A percentile compares a stretch with the other conserved stretches of the same genome.
phyloP scores from a whole-genome alignment of 2,888 invertebrate species.

The Athalia circularis region DNA sequence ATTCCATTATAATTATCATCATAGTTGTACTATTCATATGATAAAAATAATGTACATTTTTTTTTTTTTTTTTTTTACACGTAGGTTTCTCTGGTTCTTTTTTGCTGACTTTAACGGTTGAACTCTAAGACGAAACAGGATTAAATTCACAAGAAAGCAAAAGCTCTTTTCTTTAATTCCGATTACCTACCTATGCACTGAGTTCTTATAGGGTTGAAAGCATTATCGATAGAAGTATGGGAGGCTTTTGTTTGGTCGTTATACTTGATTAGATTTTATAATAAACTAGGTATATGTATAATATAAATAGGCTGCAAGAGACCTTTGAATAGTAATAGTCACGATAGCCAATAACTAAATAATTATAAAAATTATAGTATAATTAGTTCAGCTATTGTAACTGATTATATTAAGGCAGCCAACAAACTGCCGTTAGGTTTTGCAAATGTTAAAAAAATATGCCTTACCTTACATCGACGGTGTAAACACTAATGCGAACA shows the following conservation, averaged over 20 bases:
- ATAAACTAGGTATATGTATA: conserved; percentile 55
- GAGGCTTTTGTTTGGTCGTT: background rate
- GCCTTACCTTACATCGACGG: conserved; percentile 65
- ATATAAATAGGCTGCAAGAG: conserved; percentile 38
- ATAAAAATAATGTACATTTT: background rate
- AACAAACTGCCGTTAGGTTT: conserved; percentile 38
- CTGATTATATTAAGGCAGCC: conserved; percentile 53
- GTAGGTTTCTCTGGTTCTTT: too few relatives aligned
- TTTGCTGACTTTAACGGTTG: too few relatives aligned
- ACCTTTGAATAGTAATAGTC: conserved; percentile 55
- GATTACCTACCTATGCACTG: too few relatives aligned
- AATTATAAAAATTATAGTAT: conserved; percentile 2
- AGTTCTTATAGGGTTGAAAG: background rate
- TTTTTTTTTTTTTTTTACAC: background rate
- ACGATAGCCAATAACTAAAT: conserved; percentile 41
- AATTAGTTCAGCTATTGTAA: background rate
- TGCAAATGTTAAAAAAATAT: conserved; percentile 58
- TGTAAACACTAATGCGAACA: conserved; percentile 55
- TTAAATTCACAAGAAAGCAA: too few relatives aligned
- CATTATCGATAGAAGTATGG: background rate
- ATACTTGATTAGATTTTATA: conserved; percentile 50
- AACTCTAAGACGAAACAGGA: too few relatives aligned
- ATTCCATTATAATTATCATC: conserved; percentile 36
- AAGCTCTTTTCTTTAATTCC: too few relatives aligned
- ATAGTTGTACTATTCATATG: conserved; percentile 11